Evolutionary conservation across 1,140 invertebrate species (phyloP).

Genomic region (Listronotus oregonensis): DNA sequence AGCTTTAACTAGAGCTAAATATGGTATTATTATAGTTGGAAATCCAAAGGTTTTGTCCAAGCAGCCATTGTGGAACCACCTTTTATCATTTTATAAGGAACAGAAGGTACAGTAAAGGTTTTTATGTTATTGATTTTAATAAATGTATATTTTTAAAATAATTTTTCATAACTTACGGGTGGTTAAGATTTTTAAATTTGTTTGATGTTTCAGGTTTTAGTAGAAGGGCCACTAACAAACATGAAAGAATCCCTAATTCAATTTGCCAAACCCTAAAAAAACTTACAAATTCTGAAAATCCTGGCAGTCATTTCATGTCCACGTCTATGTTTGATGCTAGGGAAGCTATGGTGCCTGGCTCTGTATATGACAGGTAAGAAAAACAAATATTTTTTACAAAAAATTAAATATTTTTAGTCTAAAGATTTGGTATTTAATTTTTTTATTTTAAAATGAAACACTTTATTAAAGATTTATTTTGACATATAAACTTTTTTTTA

Average conservation of each 20-base stretch:
- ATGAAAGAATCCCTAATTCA: constrained; percentile 96
- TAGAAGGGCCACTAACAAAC: constrained; percentile 97
- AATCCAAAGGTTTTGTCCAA: constrained; percentile 99
- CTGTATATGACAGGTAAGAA: constrained; percentile 69
- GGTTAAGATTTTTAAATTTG: too few species aligned
- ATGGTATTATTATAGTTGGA: constrained; percentile 97
- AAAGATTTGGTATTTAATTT: too few species aligned
- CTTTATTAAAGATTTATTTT: too few species aligned
- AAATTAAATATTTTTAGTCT: not conserved
- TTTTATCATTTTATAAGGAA: constrained; percentile 97
- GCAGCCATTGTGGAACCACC: constrained; percentile 97
- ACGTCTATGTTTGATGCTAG: constrained; percentile 92
- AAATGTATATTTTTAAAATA: not conserved
- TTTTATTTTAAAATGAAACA: constrained; percentile 2
- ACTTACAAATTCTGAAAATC: constrained; percentile 90
- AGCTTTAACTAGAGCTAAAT: constrained; percentile 95
- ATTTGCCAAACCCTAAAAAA: constrained; percentile 97
- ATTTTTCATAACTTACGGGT: too few species aligned
- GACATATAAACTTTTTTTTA: too few species aligned
- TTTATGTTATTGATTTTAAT: not conserved
- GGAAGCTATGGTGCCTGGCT: constrained; percentile 86
- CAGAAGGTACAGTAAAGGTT: constrained; percentile 68
- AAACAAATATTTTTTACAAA: too few species aligned
- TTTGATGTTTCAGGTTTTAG: constrained; percentile 61
- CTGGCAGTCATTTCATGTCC: constrained; percentile 96